Percentiles rank a stretch among this genome's conserved stretches.
Conservation (phyloP, 2,888 invertebrate genomes). For the Ectemnius cavifrons region DNA sequence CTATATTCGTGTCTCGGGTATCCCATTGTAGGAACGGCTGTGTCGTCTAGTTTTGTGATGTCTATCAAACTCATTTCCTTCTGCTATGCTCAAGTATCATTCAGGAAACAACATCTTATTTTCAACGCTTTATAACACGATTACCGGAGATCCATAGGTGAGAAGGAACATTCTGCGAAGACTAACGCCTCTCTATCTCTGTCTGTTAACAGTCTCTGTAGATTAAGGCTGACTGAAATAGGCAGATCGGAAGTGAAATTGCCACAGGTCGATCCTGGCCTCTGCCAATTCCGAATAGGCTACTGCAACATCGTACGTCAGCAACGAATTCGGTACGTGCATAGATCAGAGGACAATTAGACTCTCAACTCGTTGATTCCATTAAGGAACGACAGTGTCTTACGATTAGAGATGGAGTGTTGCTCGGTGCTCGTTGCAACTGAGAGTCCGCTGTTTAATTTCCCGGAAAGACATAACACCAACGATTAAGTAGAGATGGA, state of each 20-base stretch:
- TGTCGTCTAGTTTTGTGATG: background rate
- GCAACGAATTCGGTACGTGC: slow-evolving; percentile 67
- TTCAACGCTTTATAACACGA: no score
- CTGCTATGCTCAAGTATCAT: no score
- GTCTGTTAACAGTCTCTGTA: slow-evolving; percentile 59
- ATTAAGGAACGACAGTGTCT: no score
- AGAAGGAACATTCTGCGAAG: background rate
- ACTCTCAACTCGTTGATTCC: no score
- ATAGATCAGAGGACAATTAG: background rate
- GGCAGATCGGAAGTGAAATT: slow-evolving; percentile 73
- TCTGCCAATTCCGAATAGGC: slow-evolving; percentile 47
- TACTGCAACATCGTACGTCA: slow-evolving; percentile 53
- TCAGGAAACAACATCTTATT: no score
- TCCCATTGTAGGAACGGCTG: background rate
- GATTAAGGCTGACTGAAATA: slow-evolving; percentile 74
- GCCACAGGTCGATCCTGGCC: slow-evolving; percentile 73
- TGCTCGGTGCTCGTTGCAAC: no score
- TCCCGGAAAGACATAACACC: no score
- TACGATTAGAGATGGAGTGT: no score
- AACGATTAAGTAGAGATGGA: no score
- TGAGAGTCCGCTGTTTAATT: no score
- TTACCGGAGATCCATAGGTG: background rate
- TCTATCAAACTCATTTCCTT: background rate
- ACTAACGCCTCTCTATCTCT: background rate
- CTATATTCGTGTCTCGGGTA: no score